A percentile compares a stretch with the other conserved stretches of the same genome.
Conservation (phyloP, 2,888 invertebrate genomes). For the Heliconius ethilla region DNA sequence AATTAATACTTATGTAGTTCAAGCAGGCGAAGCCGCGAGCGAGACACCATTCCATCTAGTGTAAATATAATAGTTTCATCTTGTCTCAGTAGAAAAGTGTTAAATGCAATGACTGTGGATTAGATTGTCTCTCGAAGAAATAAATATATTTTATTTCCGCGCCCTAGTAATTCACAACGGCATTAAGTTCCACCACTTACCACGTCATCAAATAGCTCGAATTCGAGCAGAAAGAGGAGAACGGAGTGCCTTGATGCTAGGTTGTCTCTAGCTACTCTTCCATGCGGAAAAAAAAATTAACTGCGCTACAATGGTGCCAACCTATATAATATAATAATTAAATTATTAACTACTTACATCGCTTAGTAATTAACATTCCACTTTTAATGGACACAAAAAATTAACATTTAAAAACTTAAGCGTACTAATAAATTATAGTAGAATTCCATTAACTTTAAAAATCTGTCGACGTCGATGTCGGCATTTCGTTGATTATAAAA, state of each 20-base stretch:
- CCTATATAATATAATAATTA: background rate
- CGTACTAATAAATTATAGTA: constrained; percentile 11
- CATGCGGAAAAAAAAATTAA: background rate
- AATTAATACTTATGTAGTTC: too few species aligned
- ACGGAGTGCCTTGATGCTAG: background rate
- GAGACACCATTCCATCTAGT: too few species aligned
- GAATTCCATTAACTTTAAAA: constrained; percentile 7
- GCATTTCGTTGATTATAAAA: constrained; percentile 14
- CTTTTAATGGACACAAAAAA: constrained; percentile 1
- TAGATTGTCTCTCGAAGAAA: too few species aligned
- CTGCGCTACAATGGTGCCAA: too few species aligned
- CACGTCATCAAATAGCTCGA: background rate
- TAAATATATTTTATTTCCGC: too few species aligned
- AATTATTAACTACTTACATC: background rate
- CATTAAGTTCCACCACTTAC: too few species aligned
- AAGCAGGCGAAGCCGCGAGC: too few species aligned
- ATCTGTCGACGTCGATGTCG: background rate
- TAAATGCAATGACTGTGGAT: too few species aligned
- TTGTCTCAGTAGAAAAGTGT: too few species aligned
- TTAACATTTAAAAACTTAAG: background rate
- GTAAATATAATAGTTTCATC: too few species aligned
- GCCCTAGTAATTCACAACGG: too few species aligned
- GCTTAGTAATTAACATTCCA: constrained; percentile 17
- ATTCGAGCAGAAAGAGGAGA: background rate
- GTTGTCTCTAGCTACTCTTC: background rate